Evolutionary conservation across 2,888 invertebrate species (phyloP), one percentile per base, ranked within the genome.

Genomic region (Drosophila gaucha): DNA sequence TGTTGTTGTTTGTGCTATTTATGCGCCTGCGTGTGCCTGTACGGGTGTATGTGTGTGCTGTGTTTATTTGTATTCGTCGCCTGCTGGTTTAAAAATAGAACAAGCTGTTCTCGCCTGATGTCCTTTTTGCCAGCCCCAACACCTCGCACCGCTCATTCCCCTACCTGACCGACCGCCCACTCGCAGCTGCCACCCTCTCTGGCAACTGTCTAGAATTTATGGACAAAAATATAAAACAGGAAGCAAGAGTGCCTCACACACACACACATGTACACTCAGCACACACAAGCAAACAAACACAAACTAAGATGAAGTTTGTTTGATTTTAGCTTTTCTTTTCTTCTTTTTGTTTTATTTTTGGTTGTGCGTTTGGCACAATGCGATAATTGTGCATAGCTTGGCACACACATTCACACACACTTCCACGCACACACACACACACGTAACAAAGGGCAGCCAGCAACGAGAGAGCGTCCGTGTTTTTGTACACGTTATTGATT

Each of bases 61-160:
- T 58, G 56, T 46, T 60, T 67, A 57, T 52, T 35, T 74, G 75
- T 75, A 39, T 54, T 39, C 36, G 59, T 50, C 39, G 65, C 50
- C 46, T 79, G 60, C 73, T 87, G 86, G 75, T 80, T 80, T 80
- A 80, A 87, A 83, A 83, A 83, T 88, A 83, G 88, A 76, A 88
- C 80, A 83, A 83, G 88, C 86, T 76, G 77, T 68, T 78, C 69
- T 74, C 69, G 80, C 70, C 76, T 74, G 86, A 80, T 86, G 82
- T 88, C 73, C 82, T 86, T 82, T 41, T 71, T 78, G 86, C 86
- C 86, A 86, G 80, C 71, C 78, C 86, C 74, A 72, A 72, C 62
- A 73, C 64, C 62, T 65, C 68, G 43, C 52, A 50, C 47, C 58
- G 24, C n/a, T n/a, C n/a, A n/a, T 14, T 30, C 26, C 22, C 10